These are phyloP conservation scores for Formica selysi DNA, from an alignment of 1,140 invertebrate species.

Conservation along the genomic window DNA sequence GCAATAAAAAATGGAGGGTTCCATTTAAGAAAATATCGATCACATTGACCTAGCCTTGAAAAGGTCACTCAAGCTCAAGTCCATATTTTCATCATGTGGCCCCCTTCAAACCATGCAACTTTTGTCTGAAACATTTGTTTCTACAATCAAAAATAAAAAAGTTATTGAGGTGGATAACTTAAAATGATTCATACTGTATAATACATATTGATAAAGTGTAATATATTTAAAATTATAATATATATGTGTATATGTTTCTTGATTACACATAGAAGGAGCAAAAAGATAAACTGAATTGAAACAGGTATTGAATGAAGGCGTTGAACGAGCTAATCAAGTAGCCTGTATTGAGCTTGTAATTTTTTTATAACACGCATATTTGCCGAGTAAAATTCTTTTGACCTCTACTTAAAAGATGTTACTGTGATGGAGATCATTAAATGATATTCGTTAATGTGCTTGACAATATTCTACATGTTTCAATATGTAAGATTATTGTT, in stretches of 20 bases:
- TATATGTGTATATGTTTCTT: background rate
- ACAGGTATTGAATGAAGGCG: background rate
- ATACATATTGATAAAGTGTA: background rate
- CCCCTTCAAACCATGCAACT: no score
- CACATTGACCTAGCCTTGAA: no score
- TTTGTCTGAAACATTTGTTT: no score
- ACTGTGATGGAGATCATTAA: background rate
- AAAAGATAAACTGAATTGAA: constrained; percentile 3
- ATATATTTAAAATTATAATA: background rate
- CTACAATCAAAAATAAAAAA: no score
- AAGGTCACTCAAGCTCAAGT: no score
- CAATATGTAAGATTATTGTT: background rate
- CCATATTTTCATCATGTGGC: no score
- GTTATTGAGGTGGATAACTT: no score
- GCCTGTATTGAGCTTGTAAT: background rate
- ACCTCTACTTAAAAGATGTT: background rate
- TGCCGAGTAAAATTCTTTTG: background rate
- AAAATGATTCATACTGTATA: no score
- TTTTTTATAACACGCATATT: background rate
- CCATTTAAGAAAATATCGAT: no score
- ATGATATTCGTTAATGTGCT: background rate
- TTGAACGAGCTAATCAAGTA: background rate
- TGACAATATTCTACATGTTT: background rate
- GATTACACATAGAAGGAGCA: background rate
- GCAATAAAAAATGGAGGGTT: no score